Evolutionary conservation across 2,888 invertebrate genomes (phyloP).

Genomic region (Sclerodermus sp.): DNA sequence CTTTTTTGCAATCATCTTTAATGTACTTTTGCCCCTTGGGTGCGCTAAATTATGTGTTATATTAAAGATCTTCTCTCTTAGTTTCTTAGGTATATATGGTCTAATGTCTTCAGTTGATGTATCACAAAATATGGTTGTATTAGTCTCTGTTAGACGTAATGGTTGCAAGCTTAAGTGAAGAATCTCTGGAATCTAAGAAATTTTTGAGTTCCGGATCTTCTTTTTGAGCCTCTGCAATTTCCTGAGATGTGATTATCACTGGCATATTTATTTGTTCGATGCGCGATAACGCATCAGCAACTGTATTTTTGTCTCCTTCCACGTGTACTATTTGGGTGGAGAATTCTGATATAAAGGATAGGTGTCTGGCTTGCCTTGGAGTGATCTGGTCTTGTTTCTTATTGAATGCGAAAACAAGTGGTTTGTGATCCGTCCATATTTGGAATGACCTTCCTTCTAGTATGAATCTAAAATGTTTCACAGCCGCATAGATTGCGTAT

Average conservation of each 20-base stretch:
- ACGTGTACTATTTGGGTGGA: conserved; percentile 4
- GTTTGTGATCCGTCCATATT: conserved; percentile 3
- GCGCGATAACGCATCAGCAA: conserved; percentile 18
- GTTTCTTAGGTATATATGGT: conserved; percentile 19
- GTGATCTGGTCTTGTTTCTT: conserved; percentile 14
- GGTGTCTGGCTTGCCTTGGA: conserved; percentile 14
- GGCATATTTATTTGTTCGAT: conserved; percentile 9
- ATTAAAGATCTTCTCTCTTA: conserved; percentile 20
- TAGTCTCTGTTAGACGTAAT: not conserved
- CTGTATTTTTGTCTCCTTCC: conserved; percentile 13
- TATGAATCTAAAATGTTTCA: too few species aligned
- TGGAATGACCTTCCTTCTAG: too few species aligned
- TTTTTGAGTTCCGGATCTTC: not conserved
- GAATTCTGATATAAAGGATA: conserved; percentile 20
- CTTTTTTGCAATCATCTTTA: conserved; percentile 34
- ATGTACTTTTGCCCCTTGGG: conserved; percentile 29
- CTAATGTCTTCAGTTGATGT: conserved; percentile 15
- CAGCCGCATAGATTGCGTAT: too few species aligned
- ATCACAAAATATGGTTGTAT: conserved; percentile 15
- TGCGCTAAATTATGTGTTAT: conserved; percentile 33
- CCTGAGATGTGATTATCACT: not conserved
- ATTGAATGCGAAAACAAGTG: not conserved
- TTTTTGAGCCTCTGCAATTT: not conserved
- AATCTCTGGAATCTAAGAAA: not conserved
- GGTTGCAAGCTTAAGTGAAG: not conserved